Evolutionary conservation across 2,888 invertebrate genomes (phyloP), one percentile per base, ranked within the genome.

Genomic region (Cryptocephalus primarius): DNA sequence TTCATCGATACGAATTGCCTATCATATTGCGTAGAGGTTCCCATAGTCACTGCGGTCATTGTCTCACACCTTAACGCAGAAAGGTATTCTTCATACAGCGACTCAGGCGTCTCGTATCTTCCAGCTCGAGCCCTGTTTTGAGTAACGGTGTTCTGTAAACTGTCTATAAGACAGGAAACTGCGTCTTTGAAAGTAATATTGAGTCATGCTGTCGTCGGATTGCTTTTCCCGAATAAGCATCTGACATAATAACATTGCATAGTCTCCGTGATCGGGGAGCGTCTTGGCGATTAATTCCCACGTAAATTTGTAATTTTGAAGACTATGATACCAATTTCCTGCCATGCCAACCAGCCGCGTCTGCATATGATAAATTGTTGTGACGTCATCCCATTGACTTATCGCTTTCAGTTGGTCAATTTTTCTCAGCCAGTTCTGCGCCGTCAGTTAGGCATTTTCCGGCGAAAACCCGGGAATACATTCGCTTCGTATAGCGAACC

Each of bases 101-200:
- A 31, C 32, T 51, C 47, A 2, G 49, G 50, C 22, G 46, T 43
- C 8, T 2, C 42, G 44, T 49, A 49, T 44, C 45, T 45, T 11
- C 49, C 47, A 8, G 45, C 45, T n/a, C 51, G 38, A 11, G 52
- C 48, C 22, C 33, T 42, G 40, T 46, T 50, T 48, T 50, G 46
- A 4, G 50, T 40, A n/a, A 36, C 38, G 36, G 36, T 22, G 33
- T 50, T 45, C 2, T 33, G 11, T n/a, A 50, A 32, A 3, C 48
- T 46, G 40, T 50, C 47, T 32, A 52, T 52, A 4, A 52, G 9
- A 34, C 48, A 50, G 9, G 47, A 46, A 8, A 52, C 48, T 9
- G 51, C 49, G 38, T 52, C 40, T 42, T 43, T 45, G 1, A 45
- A 55, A 58, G 45, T 57, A 57, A 42, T 57, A 57, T 6, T 36